Evolutionary conservation across 2,113 vertebrate species (phyloP).

Genomic region (Rhinolophus sinicus): DNA sequence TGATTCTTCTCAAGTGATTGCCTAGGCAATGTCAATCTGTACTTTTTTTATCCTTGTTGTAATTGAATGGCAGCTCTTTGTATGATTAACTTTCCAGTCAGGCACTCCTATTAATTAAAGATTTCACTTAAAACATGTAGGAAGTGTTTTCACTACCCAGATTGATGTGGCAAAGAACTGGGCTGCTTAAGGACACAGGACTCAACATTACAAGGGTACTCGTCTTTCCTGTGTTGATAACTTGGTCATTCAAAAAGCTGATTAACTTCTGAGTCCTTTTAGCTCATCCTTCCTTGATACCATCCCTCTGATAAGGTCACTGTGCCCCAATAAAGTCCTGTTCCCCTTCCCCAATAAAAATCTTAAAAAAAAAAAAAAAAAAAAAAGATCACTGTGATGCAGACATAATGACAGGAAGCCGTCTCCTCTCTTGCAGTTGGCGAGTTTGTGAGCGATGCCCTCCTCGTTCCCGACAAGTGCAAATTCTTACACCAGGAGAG

Average conservation of each 20-base stretch:
- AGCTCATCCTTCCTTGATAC: neutral
- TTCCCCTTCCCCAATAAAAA: no score
- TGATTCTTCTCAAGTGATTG: neutral
- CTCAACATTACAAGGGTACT: neutral
- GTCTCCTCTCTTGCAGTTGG: slow-evolving; percentile 89
- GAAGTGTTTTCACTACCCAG: neutral
- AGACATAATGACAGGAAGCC: neutral
- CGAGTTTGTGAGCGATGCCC: slow-evolving; percentile 98
- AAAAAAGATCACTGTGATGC: neutral
- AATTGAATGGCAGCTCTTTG: neutral
- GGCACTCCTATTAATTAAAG: neutral
- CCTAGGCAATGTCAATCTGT: neutral
- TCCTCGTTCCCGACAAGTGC: slow-evolving; percentile 98
- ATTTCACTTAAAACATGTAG: neutral
- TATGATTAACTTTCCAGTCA: neutral
- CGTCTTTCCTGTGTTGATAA: neutral
- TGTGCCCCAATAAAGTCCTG: neutral
- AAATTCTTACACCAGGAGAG: slow-evolving; percentile 99
- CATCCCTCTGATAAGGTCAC: rapidly evolving
- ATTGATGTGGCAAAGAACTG: neutral
- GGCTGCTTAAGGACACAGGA: neutral
- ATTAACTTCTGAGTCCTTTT: neutral
- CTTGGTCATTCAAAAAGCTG: neutral
- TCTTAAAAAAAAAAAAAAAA: no score
- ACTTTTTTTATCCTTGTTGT: neutral